Conservation (phyloP, 92 coral and sea anemone species). For the Porites cylindrica region DNA sequence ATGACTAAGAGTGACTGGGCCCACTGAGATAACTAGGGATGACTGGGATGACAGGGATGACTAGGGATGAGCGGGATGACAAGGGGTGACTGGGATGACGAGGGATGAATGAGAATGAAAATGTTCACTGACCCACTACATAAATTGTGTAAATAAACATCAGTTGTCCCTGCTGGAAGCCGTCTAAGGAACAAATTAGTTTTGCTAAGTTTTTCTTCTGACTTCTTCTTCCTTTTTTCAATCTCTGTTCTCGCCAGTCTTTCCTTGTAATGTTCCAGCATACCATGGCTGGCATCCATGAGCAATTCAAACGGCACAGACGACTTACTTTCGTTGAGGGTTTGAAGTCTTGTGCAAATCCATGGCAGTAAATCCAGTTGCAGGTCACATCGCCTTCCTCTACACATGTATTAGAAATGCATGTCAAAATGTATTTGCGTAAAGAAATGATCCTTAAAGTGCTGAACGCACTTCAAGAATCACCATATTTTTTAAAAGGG, state of each 20-base stretch:
- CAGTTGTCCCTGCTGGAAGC: conserved; percentile 95
- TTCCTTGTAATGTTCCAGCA: conserved; percentile 45
- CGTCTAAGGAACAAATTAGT: conserved; percentile 98
- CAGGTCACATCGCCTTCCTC: conserved; percentile 23
- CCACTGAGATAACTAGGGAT: no score
- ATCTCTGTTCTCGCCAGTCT: background rate
- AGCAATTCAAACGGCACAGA: conserved; percentile 58
- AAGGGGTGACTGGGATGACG: no score
- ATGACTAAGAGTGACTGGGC: no score
- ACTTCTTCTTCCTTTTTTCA: background rate
- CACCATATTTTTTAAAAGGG: no score
- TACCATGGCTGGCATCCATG: conserved; percentile 46
- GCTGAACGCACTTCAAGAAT: no score
- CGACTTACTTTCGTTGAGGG: background rate
- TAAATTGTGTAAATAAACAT: conserved; percentile 95
- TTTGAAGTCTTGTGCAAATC: conserved; percentile 54
- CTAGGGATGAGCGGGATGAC: no score
- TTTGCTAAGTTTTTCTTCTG: conserved; percentile 97
- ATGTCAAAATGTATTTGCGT: no score
- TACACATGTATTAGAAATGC: background rate
- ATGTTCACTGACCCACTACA: conserved; percentile 83
- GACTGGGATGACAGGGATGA: no score
- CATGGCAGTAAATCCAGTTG: conserved; percentile 34
- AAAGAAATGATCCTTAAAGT: no score
- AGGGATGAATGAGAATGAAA: background rate